A percentile compares a stretch with the other conserved stretches of the same genome.
These are phyloP conservation scores for Pogona vitticeps DNA, from an alignment of 2,113 vertebrate genomes.

Conservation along the genomic window DNA sequence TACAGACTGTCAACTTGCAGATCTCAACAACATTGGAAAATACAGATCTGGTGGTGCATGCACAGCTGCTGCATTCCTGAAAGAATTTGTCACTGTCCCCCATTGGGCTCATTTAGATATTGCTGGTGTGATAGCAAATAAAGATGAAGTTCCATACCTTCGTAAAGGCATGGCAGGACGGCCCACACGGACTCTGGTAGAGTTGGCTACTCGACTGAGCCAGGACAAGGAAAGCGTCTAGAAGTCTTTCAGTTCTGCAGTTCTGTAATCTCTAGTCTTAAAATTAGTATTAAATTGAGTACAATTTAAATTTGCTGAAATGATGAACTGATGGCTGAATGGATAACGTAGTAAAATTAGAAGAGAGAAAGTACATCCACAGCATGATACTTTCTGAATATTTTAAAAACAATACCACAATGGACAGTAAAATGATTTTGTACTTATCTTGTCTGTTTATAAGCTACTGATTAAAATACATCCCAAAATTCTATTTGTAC, in stretches of 20 bases:
- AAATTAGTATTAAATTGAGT: slow-evolving; percentile 57
- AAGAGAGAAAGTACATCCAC: background rate
- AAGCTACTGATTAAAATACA: background rate
- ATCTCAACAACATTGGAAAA: slow-evolving; percentile 95
- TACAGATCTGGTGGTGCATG: slow-evolving; percentile 95
- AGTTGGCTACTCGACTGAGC: slow-evolving; percentile 83
- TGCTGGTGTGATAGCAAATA: slow-evolving; percentile 95
- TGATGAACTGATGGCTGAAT: too few species aligned
- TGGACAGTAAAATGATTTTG: slow-evolving; percentile 21
- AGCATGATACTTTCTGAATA: background rate
- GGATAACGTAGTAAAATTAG: background rate
- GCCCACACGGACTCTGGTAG: slow-evolving; percentile 90
- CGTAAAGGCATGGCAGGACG: slow-evolving; percentile 95
- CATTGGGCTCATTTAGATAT: slow-evolving; percentile 98
- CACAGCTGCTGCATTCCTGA: slow-evolving; percentile 94
- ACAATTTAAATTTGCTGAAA: slow-evolving; percentile 15
- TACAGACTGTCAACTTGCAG: slow-evolving; percentile 91
- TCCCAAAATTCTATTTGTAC: background rate
- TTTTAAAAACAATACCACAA: slow-evolving; percentile 27
- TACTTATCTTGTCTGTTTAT: background rate
- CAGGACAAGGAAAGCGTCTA: slow-evolving; percentile 60
- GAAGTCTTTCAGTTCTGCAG: background rate
- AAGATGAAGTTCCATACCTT: slow-evolving; percentile 92
- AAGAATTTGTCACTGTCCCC: slow-evolving; percentile 87
- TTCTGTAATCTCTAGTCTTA: slow-evolving; percentile 12